Evolutionary conservation across 1,140 invertebrate genomes (phyloP).

Genomic region (Leptopilina clavipes): DNA sequence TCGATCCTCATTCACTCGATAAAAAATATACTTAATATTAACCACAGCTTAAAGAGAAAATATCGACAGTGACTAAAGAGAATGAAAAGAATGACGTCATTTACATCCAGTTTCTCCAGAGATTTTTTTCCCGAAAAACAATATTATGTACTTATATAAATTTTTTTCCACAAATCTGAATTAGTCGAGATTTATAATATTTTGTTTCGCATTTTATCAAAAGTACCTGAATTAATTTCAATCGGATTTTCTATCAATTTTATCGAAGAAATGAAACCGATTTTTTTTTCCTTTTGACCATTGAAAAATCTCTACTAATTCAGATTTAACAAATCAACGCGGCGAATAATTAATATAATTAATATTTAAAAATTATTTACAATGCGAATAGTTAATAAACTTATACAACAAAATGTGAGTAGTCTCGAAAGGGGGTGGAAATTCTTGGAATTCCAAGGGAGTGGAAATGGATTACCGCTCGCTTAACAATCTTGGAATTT

Average conservation of each 20-base stretch:
- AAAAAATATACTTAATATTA: slow-evolving; percentile 27
- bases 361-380: no score
- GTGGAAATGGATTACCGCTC: background rate
- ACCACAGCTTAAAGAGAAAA: slow-evolving; percentile 11
- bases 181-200: background rate
- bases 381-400: background rate
- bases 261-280: no score
- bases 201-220: background rate
- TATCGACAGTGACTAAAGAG: background rate
- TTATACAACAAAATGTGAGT: slow-evolving; percentile 1
- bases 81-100: background rate
- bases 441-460: slow-evolving; percentile 11
- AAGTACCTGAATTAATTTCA: no score
- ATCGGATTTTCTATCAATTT: no score
- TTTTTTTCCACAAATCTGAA: background rate
- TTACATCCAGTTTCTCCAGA: background rate
- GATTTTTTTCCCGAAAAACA: background rate
- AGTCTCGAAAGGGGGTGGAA: background rate
- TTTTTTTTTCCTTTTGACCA: no score
- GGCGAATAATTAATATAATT: no score
- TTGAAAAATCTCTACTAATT: no score
- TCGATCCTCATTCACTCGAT: slow-evolving; percentile 28
- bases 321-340: no score
- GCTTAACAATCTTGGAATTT: background rate
- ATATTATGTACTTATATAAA: no score